Evolutionary conservation across 2,113 vertebrate species (phyloP), one percentile per base, ranked within the genome.

Genomic region (Heptranchias perlo): DNA sequence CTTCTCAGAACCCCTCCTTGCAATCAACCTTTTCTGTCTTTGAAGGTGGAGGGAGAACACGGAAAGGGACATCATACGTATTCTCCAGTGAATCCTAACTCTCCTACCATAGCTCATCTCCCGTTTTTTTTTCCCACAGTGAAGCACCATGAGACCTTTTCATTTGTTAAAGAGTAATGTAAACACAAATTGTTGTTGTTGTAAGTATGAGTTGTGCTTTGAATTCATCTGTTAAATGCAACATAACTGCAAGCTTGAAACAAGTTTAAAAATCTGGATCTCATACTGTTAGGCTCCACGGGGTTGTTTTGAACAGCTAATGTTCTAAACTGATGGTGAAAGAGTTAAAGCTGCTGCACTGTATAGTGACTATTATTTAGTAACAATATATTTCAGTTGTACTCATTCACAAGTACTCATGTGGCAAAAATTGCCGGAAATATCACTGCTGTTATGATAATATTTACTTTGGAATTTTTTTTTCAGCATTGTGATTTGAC

Each of bases 401-500:
- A 62, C 54, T 93, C 35, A 92, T 92, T 92, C 87, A 92, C 25
- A 92, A 92, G 54, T 58, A 62, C 64, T 93, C 35, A 62, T 93
- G 58, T 93, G 58, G 89, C 58, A 93, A 93, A 93, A n/a, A 6
- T 93, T 93, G 89, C 16, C n/a, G 21, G 89, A 93, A 62, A 62
- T 62, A 93, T 93, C 89, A 93, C 18, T 21, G n/a, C 89, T 62
- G 35, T 62, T 82, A 92, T 61, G 16, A 92, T 92, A 92, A 92
- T 92, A 92, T 92, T 92, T 92, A 61, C 54, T 8, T 92, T 92
- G 89, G 89, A 39, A 92, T 92, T 58, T 54, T 47, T 61, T 61
- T 21, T 92, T n/a, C 35, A 35, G 89, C 89, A 92, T 92, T 91
- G 62, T 92, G 31, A 92, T 62, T 61, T 93, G 58, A 62, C 54